These are phyloP conservation scores for Leptinotarsa defecta DNA, from an alignment of 1,140 invertebrate genomes.

Conservation along the genomic window DNA sequence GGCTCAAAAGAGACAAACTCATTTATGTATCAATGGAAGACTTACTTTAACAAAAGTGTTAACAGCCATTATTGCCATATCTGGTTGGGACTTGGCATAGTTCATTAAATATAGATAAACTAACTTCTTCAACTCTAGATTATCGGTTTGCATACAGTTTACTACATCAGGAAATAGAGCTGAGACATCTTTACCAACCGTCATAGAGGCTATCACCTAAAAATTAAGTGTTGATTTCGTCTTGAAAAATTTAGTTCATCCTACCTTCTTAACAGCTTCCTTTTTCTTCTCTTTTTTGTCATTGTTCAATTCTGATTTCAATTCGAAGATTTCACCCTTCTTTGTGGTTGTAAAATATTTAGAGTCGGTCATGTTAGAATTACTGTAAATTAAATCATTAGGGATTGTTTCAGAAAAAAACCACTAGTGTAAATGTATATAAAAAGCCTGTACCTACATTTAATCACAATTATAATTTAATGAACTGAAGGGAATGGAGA, in stretches of 20 bases:
- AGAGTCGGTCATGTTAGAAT: constrained; percentile 89
- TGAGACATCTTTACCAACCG: constrained; percentile 95
- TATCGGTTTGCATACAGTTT: constrained; percentile 99
- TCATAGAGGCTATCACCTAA: constrained; percentile 99
- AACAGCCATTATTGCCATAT: constrained; percentile 99
- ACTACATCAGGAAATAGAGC: constrained; percentile 98
- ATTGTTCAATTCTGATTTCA: constrained; percentile 98
- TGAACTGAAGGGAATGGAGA: not conserved
- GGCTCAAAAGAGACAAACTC: constrained; percentile 33
- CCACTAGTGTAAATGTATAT: not conserved
- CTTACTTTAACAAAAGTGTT: constrained; percentile 99
- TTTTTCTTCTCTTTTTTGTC: constrained; percentile 99
- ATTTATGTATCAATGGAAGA: not conserved
- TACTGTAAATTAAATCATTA: not conserved
- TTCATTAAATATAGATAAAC: constrained; percentile 99
- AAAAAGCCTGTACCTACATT: not conserved
- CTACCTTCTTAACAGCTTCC: constrained; percentile 98
- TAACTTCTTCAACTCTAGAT: constrained; percentile 98
- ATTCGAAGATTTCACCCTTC: constrained; percentile 98
- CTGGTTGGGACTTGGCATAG: constrained; percentile 99
- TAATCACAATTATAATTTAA: no score
- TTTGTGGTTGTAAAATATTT: constrained; percentile 99
- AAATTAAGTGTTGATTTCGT: constrained; percentile 14
- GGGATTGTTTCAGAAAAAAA: not conserved
- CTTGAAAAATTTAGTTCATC: not conserved